Base-by-base conservation (phyloP, 2,888 invertebrate genomes). In the Tholera decimalis region DNA sequence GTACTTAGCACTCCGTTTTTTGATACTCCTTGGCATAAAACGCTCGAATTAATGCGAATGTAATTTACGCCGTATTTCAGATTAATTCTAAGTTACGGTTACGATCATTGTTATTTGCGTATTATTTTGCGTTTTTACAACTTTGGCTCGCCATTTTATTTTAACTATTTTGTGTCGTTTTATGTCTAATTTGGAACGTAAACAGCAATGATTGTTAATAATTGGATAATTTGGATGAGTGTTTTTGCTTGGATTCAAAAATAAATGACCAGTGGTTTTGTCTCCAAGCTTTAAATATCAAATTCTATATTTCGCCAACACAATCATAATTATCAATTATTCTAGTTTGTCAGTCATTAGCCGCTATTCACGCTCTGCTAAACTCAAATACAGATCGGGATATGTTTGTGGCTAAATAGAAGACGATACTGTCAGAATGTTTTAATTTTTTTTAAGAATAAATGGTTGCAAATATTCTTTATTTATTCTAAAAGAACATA, bases 61-160 rank as follows among this genome's bases (percentile, higher is more conserved):
- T 71, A 77, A 64, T 64, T 54, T 51, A 56, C 46, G 26, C 62
- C 44, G 67, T 73, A 59, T 57, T 67, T 73, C 44, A 46, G 46
- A 44, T 53, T 54, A 62, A 73, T 49, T 56, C 47, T 35, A 43
- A 67, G 59, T 73, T 59, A 63, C 49, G 49, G 46, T 62, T 53
- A 73, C 49, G 41, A 44, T 77, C 18, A 72, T 67, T 63, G 44
- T 76, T 67, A 73, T 73, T 50, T 37, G 44, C 49, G 49, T 61
- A 39, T 77, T 72, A 55, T 46, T 50, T 44, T 26, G 33, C 18
- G 39, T 56, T 57, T 69, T 63, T 24, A 54, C 47, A 28, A 39
- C 41, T 54, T 24, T 13, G 9, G 37, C 22, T 59, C 28, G 51
- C 26, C 46, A 63, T 63, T 68, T 49, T 47, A 63, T 37, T 71